Evolutionary conservation across 1,140 invertebrate genomes (phyloP), one percentile per base, ranked within the genome.

Genomic region (Oreohelix idahoensis): DNA sequence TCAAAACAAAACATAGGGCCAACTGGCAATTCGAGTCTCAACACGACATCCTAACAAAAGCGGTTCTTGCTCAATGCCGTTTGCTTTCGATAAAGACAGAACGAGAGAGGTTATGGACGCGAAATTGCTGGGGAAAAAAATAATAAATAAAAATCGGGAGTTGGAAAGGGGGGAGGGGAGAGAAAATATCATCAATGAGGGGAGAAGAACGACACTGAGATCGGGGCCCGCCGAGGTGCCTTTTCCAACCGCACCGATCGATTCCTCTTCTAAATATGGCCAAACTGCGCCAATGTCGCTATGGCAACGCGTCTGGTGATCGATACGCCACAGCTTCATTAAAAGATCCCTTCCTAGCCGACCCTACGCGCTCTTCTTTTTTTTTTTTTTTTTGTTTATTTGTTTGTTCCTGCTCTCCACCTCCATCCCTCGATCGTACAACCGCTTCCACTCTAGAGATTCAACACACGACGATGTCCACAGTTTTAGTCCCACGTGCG

Each of bases 211-310:
- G 13, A 5, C 20, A 36, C 5, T 26, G 71, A 42, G 71, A 32
- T 1, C 13, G 5, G n/a, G 36, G 36, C 23, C 4, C n/a, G 36
- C 1, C 5, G 4, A 39, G 36, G 23, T 42, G 71, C 36, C 71
- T 36, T 73, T 73, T 42, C 36, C 39, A 73, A 73, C 71, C 2
- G 36, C 23, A 42, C 38, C 20, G 42, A 73, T 73, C 71, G n/a
- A 73, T 73, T 15, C 36, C 42, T 2, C 71, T 73, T 73, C 71
- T 73, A 73, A 73, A 39, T 73, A 39, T 42, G 71, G 71, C 71
- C 71, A 42, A 39, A 73, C 71, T 73, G 42, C 36, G 36, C 53
- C 35, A 63, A 39, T 32, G 49, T 79, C 77, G 51, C 49, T 38
- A 66, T 79, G 53, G 36, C 58, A 39, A 63, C 53, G 51, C 38